Percentiles rank a stretch among this genome's conserved stretches.
Evolutionary conservation across 2,797 vertebrate genomes (phyloP).

Genomic region (Euphonia xanthogaster): DNA sequence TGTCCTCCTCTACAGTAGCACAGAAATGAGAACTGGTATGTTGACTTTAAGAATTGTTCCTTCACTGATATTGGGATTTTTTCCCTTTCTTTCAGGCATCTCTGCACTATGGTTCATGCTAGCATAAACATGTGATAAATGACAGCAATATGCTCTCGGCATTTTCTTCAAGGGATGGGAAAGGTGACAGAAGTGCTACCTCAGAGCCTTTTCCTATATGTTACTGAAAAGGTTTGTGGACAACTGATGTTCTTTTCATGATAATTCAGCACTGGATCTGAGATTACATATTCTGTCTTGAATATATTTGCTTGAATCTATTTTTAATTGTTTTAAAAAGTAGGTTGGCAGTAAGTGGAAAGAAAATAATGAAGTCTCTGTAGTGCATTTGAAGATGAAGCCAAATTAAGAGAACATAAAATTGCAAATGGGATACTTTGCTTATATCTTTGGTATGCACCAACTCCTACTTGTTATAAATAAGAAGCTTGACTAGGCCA

Average conservation of each 20-base stretch:
- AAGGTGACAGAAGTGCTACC: background rate
- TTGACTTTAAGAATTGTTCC: background rate
- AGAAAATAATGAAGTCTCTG: background rate
- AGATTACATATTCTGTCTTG: background rate
- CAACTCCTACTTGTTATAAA: too few species aligned
- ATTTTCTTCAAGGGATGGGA: background rate
- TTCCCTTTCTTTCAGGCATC: background rate
- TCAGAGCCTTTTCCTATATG: background rate
- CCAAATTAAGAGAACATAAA: background rate
- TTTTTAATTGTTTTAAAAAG: background rate
- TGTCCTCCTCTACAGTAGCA: background rate
- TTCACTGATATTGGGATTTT: background rate
- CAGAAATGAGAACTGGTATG: background rate
- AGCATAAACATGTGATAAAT: background rate
- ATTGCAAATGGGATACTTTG: background rate
- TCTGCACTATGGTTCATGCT: background rate
- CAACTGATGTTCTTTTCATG: background rate
- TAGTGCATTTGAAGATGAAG: background rate
- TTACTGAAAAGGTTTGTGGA: background rate
- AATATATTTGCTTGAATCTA: background rate
- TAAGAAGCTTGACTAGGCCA: too few species aligned
- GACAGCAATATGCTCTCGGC: background rate
- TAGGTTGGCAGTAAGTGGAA: background rate
- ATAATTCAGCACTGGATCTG: background rate
- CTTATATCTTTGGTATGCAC: background rate